phyloP scores from a whole-genome alignment of 2,888 invertebrate species.

The Sarcophaga subvicina region DNA sequence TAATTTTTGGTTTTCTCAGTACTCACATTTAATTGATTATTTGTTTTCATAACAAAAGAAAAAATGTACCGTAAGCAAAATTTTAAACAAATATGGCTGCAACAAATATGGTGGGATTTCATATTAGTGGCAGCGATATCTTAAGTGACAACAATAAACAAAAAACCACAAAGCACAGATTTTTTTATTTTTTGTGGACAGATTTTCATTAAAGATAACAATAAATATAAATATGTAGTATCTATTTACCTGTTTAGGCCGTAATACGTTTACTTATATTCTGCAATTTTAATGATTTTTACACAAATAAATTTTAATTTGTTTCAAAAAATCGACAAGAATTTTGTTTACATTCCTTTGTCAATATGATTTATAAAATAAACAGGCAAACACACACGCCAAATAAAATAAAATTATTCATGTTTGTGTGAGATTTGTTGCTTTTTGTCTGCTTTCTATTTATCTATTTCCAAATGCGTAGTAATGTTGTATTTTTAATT shows the following conservation, averaged over 20 bases:
- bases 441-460: slow-evolving; percentile 16
- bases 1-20: slow-evolving; percentile 5
- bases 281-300: slow-evolving; percentile 32
- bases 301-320: slow-evolving; percentile 16
- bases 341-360: slow-evolving; percentile 50
- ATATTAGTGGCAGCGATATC: not conserved
- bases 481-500: slow-evolving; percentile 19
- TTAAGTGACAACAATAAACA: slow-evolving; percentile 13
- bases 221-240: not conserved
- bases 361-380: slow-evolving; percentile 35
- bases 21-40: slow-evolving; percentile 8
- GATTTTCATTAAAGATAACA: not conserved
- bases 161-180: not conserved
- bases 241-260: slow-evolving; percentile 24
- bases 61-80: slow-evolving; percentile 54
- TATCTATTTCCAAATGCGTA: slow-evolving; percentile 42
- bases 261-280: not conserved
- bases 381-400: slow-evolving; percentile 14
- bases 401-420: slow-evolving; percentile 19
- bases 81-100: slow-evolving; percentile 62
- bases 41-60: slow-evolving; percentile 19
- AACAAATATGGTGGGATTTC: slow-evolving; percentile 29
- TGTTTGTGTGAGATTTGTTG: slow-evolving; percentile 31
- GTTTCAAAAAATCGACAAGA: slow-evolving; percentile 25
- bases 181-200: not conserved